Percentiles rank a stretch among this genome's conserved stretches.
Conservation (phyloP, 1,140 invertebrate species). For the Pseudomyrmex pallidus region DNA sequence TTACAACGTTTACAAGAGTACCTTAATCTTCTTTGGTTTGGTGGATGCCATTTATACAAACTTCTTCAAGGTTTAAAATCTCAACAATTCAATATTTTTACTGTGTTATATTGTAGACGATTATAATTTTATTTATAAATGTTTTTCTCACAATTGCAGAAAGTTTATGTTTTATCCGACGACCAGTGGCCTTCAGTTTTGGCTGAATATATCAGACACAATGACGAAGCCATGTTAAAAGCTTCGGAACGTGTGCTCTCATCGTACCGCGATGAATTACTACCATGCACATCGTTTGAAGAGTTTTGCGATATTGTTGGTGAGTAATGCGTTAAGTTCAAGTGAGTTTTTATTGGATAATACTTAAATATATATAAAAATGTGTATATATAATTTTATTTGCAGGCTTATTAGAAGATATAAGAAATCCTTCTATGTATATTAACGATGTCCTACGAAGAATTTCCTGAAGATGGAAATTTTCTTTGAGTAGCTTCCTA, state of each 20-base stretch:
- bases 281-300: constrained; percentile 94
- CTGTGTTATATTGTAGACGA: neutral
- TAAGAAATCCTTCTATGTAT: constrained; percentile 87
- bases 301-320: constrained; percentile 96
- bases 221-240: constrained; percentile 96
- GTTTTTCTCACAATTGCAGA: constrained; percentile 83
- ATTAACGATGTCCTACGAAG: constrained; percentile 85
- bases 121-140: neutral
- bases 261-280: constrained; percentile 94
- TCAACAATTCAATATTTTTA: constrained; percentile 47
- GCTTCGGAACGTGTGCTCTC: constrained; percentile 93
- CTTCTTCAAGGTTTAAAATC: constrained; percentile 89
- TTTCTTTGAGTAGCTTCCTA: constrained; percentile 59
- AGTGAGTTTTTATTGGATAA: no score
- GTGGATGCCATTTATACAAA: constrained; percentile 91
- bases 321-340: constrained; percentile 78
- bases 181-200: constrained; percentile 95
- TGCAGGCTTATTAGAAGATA: constrained; percentile 88
- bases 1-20: constrained; percentile 94
- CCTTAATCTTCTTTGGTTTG: constrained; percentile 93
- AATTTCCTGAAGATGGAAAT: constrained; percentile 76
- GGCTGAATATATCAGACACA: constrained; percentile 97
- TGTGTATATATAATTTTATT: constrained; percentile 62
- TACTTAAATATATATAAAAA: neutral
- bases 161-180: constrained; percentile 89